Evolutionary conservation across 2,797 vertebrate genomes (phyloP), one percentile per base, ranked within the genome.

Genomic region (Coregonus sp.): DNA sequence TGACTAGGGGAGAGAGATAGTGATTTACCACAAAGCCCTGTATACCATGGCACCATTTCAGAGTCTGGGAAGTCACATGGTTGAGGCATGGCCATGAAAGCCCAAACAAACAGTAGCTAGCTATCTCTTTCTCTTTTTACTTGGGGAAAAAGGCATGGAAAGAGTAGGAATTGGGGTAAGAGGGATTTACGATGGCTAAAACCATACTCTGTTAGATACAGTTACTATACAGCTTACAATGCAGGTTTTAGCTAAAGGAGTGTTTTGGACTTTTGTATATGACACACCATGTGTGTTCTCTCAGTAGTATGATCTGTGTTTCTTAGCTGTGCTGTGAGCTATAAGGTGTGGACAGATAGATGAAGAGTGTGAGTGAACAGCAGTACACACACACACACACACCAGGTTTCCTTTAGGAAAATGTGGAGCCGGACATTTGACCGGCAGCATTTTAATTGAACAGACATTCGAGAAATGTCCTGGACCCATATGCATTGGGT

Each of bases 11-110:
- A 12, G 40, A 12, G 40, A 47, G 89, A 90, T 89, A 89, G 88
- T 90, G 91, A 89, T 92, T 90, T 91, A 90, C 89, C 86, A 87
- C 90, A 90, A 91, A 91, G 86, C 88, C 86, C 88, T 15, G 83
- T 84, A 82, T 87, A 89, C 84, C 88, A 81, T 86, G 89, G 89
- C 88, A 87, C 88, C 80, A 82, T 86, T 89, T 88, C 82, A 84
- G 87, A 90, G 82, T 84, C 77, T 79, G 73, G 61, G 85, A 86
- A 89, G 87, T 86, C 86, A 89, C 86, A 85, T 79, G 80, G 84
- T 80, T 84, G 86, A 89, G 87, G 87, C 85, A 80, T 83, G 81
- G 86, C 76, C 85, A 82, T 86, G 86, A 81, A 89, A 90, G 86
- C 87, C 74, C 85, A 84, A 84, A 79, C 81, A 75, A 86, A 84